phyloP scores from a whole-genome alignment of 2,113 vertebrate genomes.

The Tyto alba region DNA sequence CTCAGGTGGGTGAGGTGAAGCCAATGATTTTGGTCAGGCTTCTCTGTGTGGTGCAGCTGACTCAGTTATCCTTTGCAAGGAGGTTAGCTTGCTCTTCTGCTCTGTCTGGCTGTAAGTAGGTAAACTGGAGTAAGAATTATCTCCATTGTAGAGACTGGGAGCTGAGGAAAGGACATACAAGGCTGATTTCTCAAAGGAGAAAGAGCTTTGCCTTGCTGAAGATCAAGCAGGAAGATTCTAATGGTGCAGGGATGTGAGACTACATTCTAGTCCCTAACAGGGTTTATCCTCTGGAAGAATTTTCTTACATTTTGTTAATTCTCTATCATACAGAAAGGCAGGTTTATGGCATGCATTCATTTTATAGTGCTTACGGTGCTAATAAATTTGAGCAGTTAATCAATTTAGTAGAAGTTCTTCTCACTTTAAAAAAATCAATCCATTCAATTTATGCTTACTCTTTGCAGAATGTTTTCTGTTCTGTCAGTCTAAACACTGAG shows the following conservation, averaged over 20 bases:
- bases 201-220: background rate
- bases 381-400: conserved; percentile 26
- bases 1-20: background rate
- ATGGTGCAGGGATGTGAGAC: background rate
- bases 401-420: background rate
- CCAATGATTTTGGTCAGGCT: background rate
- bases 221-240: background rate
- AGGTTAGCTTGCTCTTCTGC: background rate
- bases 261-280: background rate
- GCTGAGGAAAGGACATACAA: background rate
- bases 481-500: conserved; percentile 69
- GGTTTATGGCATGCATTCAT: background rate
- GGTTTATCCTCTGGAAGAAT: background rate
- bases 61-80: background rate
- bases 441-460: conserved; percentile 54
- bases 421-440: background rate
- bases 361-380: background rate
- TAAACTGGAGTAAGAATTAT: background rate
- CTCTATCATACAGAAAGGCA: background rate
- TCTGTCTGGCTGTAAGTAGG: background rate
- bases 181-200: background rate
- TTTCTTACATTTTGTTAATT: background rate
- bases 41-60: background rate
- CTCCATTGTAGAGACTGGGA: background rate
- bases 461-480: conserved; percentile 68